Conservation (phyloP, 2,888 invertebrate species). For the Ametastegia equiseti region DNA sequence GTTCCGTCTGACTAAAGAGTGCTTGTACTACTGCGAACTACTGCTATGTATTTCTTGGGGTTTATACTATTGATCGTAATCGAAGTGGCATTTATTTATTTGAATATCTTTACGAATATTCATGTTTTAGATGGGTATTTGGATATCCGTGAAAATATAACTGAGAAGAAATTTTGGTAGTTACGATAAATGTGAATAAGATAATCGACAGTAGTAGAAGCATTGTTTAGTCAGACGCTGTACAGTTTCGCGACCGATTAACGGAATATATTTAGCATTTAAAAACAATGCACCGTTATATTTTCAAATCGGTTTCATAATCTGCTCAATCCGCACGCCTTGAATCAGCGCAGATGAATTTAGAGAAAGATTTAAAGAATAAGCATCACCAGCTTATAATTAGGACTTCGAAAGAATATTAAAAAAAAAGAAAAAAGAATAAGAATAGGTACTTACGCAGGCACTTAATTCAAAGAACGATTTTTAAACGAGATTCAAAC, state of each 20-base stretch:
- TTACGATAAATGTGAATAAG: neutral
- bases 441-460: neutral
- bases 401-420: too few relatives aligned
- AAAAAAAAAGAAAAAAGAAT: neutral
- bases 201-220: neutral
- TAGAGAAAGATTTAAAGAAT: neutral
- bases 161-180: neutral
- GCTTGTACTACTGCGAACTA: neutral
- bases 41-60: neutral
- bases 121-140: neutral
- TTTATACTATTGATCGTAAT: neutral
- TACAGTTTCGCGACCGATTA: conserved; percentile 7
- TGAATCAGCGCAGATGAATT: conserved; percentile 5
- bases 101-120: too few relatives aligned
- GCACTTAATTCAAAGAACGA: neutral
- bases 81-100: neutral
- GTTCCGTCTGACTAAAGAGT: neutral
- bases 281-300: conserved; percentile 28
- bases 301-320: conserved; percentile 21
- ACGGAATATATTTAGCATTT: conserved; percentile 11
- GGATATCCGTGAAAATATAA: neutral
- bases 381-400: neutral
- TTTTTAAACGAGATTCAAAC: neutral
- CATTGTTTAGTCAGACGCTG: conserved; percentile 16
- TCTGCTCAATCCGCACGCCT: neutral